Conservation (phyloP, 2,113 vertebrate species). For the Agelaius phoeniceus region DNA sequence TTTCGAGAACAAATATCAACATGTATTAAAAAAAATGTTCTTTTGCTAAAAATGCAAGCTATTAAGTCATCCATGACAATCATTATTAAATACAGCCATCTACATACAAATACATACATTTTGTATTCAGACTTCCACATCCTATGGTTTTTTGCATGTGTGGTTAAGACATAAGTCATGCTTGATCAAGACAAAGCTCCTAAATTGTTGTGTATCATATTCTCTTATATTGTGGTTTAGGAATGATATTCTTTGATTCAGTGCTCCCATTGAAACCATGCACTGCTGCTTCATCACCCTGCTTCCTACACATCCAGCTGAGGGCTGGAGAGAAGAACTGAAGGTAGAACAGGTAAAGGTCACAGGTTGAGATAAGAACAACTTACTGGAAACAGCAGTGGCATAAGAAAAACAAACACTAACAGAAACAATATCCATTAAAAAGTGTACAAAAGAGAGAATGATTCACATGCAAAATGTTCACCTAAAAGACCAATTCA, state of each 20-base stretch:
- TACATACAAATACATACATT: neutral
- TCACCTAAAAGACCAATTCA: neutral
- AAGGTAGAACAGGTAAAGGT: neutral
- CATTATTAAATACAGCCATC: neutral
- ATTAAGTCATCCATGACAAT: neutral
- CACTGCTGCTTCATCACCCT: too few relatives aligned
- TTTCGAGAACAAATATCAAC: neutral
- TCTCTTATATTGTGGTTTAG: neutral
- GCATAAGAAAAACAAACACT: neutral
- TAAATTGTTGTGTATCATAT: neutral
- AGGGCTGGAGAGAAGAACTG: neutral
- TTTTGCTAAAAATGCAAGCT: neutral
- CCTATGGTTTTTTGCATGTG: neutral
- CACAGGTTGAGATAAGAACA: rapidly evolving
- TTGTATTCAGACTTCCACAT: neutral
- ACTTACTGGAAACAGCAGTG: neutral
- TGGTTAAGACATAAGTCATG: neutral
- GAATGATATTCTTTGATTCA: neutral
- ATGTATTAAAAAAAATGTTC: neutral
- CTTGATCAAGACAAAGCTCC: neutral
- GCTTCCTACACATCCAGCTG: neutral
- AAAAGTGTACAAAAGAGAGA: neutral
- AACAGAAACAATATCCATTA: neutral
- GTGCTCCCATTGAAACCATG: neutral
- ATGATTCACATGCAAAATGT: neutral